phyloP scores from a whole-genome alignment of 1,140 invertebrate genomes.

The Magallana angulata region DNA sequence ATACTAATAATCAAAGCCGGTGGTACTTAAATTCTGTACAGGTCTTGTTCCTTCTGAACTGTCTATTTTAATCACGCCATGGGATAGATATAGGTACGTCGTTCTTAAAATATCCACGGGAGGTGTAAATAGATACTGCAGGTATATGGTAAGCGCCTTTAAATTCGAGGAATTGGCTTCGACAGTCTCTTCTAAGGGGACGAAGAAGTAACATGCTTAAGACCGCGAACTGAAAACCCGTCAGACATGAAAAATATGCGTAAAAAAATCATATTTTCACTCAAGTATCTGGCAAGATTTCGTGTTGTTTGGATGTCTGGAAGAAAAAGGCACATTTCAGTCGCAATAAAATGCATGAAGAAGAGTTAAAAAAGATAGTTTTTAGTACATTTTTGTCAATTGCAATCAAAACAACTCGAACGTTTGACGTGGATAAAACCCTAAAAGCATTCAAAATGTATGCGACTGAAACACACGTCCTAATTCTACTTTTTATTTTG shows the following conservation, averaged over 20 bases:
- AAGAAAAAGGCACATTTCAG: not conserved
- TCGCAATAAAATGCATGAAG: not conserved
- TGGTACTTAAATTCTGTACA: not conserved
- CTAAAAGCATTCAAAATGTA: not conserved
- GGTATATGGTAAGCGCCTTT: not conserved
- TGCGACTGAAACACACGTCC: too few relatives aligned
- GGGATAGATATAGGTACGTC: conserved; percentile 3
- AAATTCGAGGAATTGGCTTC: too few relatives aligned
- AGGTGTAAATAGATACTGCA: not conserved
- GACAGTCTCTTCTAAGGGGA: too few relatives aligned
- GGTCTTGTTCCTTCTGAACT: not conserved
- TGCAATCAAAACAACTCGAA: not conserved
- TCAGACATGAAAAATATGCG: not conserved
- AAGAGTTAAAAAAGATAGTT: not conserved
- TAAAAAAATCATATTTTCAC: not conserved
- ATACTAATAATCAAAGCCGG: not conserved
- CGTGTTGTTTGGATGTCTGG: not conserved
- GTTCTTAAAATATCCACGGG: conserved; percentile 17
- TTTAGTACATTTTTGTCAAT: not conserved
- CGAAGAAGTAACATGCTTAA: not conserved
- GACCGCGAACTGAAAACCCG: not conserved
- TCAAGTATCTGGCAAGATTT: not conserved
- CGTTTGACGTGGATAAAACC: not conserved
- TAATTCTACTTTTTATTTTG: too few relatives aligned
- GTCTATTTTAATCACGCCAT: not conserved